Percentiles rank a stretch among this genome's conserved stretches.
Conservation (phyloP, 2,797 vertebrate species). For the Sebastes hubbsi region DNA sequence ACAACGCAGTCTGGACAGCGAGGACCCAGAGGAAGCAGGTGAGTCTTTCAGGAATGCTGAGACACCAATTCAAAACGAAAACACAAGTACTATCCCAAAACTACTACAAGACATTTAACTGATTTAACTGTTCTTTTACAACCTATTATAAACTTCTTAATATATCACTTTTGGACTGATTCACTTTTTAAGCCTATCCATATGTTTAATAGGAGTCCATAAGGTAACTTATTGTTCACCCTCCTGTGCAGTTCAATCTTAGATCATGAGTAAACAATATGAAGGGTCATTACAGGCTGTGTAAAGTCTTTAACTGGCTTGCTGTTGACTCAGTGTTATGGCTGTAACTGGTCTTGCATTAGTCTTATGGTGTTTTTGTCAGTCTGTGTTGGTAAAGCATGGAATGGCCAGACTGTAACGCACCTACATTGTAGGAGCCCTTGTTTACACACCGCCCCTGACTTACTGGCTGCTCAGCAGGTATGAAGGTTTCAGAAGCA, state of each 20-base stretch:
- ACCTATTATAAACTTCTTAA: neutral
- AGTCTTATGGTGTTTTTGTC: neutral
- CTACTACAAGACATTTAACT: neutral
- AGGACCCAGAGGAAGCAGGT: constrained; percentile 61
- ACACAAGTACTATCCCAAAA: neutral
- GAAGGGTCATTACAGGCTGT: neutral
- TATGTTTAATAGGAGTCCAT: neutral
- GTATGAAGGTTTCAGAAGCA: constrained; percentile 45
- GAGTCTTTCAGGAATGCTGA: constrained; percentile 10
- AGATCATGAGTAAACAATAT: neutral
- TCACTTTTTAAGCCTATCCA: no score
- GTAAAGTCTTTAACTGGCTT: neutral
- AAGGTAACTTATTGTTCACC: neutral
- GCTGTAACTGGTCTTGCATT: neutral
- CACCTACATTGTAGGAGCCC: constrained; percentile 12
- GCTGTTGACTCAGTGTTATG: neutral
- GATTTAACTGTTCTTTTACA: neutral
- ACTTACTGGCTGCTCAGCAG: constrained; percentile 45
- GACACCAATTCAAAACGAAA: neutral
- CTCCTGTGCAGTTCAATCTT: neutral
- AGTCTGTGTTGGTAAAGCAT: constrained; percentile 39
- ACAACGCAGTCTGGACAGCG: constrained; percentile 17
- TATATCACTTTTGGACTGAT: neutral
- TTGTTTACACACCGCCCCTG: constrained; percentile 43
- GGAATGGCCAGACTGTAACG: constrained; percentile 3